A percentile compares a stretch with the other conserved stretches of the same genome.
Conservation (phyloP, 2,888 invertebrate genomes). For the Microctonus aethiopoides region DNA sequence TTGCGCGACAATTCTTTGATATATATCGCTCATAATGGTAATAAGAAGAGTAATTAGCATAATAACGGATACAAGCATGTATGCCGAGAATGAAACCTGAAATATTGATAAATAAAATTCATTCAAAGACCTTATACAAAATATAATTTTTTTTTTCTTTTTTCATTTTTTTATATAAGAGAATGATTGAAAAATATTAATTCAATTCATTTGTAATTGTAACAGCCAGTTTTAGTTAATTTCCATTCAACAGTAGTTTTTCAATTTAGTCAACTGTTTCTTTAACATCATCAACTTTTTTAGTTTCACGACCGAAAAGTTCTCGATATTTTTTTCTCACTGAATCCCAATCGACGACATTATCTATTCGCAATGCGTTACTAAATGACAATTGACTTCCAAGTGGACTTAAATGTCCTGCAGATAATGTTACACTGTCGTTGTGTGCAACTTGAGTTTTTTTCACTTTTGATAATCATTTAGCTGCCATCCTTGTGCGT, state of each 20-base stretch:
- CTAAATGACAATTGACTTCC: slow-evolving; percentile 85
- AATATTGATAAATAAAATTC: slow-evolving; percentile 1
- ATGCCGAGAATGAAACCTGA: slow-evolving; percentile 83
- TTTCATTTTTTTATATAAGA: slow-evolving; percentile 1
- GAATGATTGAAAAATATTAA: no score
- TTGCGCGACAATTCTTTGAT: slow-evolving; percentile 93
- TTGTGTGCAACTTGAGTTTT: slow-evolving; percentile 85
- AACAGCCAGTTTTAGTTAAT: slow-evolving; percentile 32
- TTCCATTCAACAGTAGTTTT: slow-evolving; percentile 32
- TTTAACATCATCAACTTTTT: slow-evolving; percentile 58
- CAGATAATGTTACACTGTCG: slow-evolving; percentile 81
- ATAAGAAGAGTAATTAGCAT: slow-evolving; percentile 99
- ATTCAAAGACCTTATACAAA: background rate
- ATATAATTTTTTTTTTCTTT: slow-evolving; percentile 19
- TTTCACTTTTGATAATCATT: slow-evolving; percentile 89
- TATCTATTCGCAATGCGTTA: slow-evolving; percentile 82
- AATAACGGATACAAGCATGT: slow-evolving; percentile 98
- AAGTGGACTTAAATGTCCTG: slow-evolving; percentile 84
- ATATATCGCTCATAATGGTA: slow-evolving; percentile 99
- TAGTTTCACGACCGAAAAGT: slow-evolving; percentile 74
- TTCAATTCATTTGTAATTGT: slow-evolving; percentile 30
- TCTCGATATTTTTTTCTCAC: slow-evolving; percentile 90
- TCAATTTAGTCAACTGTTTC: slow-evolving; percentile 42
- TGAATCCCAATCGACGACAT: slow-evolving; percentile 91
- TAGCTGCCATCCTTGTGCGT: slow-evolving; percentile 86